Conservation (phyloP, 2,113 vertebrate genomes). For the Cranoglanis bouderius region DNA sequence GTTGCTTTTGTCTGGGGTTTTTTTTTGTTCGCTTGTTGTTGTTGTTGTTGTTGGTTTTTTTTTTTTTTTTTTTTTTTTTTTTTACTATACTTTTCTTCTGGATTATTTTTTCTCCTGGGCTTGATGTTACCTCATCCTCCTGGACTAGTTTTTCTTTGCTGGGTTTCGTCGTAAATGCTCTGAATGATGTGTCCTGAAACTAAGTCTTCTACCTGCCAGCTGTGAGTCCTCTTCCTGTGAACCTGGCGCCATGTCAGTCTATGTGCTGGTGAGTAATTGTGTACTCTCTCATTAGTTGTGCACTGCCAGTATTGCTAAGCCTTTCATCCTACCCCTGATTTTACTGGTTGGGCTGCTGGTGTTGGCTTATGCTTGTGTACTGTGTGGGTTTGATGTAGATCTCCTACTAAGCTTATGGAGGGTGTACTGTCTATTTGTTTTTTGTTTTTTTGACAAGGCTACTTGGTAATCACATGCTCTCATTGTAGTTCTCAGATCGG, state of each 20-base stretch:
- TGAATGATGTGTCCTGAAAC: slow-evolving; percentile 19
- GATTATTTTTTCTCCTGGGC: background rate
- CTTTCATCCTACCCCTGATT: slow-evolving; percentile 28
- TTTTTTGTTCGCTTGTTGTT: too few species aligned
- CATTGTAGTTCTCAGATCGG: background rate
- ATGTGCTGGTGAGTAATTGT: slow-evolving; percentile 33
- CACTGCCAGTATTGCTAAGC: slow-evolving; percentile 1
- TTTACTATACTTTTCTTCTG: background rate
- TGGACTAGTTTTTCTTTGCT: slow-evolving; percentile 3
- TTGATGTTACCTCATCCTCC: background rate
- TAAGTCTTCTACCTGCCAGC: slow-evolving; percentile 1
- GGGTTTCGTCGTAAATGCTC: background rate
- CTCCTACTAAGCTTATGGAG: background rate
- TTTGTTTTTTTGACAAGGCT: background rate
- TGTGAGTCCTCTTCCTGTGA: slow-evolving; percentile 5
- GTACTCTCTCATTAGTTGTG: slow-evolving; percentile 26
- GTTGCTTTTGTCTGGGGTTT: background rate
- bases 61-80: background rate
- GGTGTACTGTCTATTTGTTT: background rate
- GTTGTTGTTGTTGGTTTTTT: too few species aligned
- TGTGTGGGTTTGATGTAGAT: background rate
- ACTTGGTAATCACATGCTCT: background rate
- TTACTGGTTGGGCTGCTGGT: slow-evolving; percentile 14
- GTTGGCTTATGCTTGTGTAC: background rate
- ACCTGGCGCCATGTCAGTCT: slow-evolving; percentile 19